Evolutionary conservation across 2,113 vertebrate genomes (phyloP), one percentile per base, ranked within the genome.

Genomic region (Lophotis ruficrista): DNA sequence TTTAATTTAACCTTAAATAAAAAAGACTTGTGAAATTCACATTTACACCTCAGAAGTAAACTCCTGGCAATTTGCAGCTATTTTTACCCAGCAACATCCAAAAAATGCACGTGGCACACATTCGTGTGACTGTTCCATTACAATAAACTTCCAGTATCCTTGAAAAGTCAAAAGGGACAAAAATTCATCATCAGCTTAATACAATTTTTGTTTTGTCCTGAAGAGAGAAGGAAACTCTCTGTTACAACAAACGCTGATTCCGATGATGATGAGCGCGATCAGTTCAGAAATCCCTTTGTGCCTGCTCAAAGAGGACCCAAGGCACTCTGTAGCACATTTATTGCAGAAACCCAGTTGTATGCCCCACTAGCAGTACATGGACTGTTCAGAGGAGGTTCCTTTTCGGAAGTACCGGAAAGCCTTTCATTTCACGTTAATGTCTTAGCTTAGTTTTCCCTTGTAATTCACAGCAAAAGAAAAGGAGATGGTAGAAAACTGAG

Each of bases 181-280:
- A 68, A 75, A 48, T 54, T 76, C 30, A 79, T 41, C 48, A 41
- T 43, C 37, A 20, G 41, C 41, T 60, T 30, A 27, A 9, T 68
- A 66, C 23, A 66, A 14, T 60, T 90, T 61, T 6, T 85, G 47
- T 48, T 57, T 57, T 45, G 30, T 38, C 28, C 25, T 54, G 38
- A 93, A 92, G 38, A 28, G 14, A 56, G 64, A 76, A 18, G 17
- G 53, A 35, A 77, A 41, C 24, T 62, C 43, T 68, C 17, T 10
- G 4, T 25, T 37, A 23, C 23, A 45, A 76, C n/a, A 85, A 68
- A 8, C 3, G 13, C 21, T 51, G 16, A 10, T 43, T 45, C 1
- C 13, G n/a, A 16, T 15, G 60, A 65, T 2, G 6, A 51, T 28
- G 51, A 56, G 28, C 28, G 28, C 0, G 0, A 10, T 72, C 9